Percentiles rank a stretch among this genome's conserved stretches.
These are phyloP conservation scores for Calephelis perditalis DNA, from an alignment of 2,888 invertebrate species.

Conservation along the genomic window DNA sequence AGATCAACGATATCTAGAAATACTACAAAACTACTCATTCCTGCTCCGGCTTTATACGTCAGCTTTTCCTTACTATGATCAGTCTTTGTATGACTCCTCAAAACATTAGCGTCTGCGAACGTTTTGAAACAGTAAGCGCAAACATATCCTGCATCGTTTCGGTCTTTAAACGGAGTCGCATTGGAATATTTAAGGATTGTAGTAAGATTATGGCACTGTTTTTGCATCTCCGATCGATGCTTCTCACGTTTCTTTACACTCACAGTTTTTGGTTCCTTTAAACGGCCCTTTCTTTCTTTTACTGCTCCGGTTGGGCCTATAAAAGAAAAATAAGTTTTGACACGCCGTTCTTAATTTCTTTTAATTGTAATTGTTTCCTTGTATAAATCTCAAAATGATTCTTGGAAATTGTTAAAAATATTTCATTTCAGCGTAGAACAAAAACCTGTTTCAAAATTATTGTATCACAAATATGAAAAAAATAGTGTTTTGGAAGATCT, in stretches of 20 bases:
- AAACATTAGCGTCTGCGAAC: slow-evolving; percentile 49
- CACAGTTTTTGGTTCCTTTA: slow-evolving; percentile 48
- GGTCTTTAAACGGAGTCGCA: slow-evolving; percentile 63
- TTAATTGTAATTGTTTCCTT: background rate
- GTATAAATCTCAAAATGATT: background rate
- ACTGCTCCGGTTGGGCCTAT: slow-evolving; percentile 63
- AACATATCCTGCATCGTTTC: slow-evolving; percentile 64
- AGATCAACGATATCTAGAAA: slow-evolving; percentile 63
- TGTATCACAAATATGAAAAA: no score
- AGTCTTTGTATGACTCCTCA: slow-evolving; percentile 52
- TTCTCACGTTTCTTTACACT: slow-evolving; percentile 42
- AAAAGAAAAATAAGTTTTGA: slow-evolving; percentile 72
- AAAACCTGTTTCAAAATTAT: no score
- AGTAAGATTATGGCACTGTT: slow-evolving; percentile 66
- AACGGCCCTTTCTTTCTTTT: slow-evolving; percentile 53
- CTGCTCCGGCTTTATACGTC: slow-evolving; percentile 58
- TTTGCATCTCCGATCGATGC: slow-evolving; percentile 59
- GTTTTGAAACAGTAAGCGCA: slow-evolving; percentile 68
- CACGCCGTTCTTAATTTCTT: slow-evolving; percentile 36
- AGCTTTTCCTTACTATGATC: slow-evolving; percentile 60
- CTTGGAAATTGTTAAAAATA: background rate
- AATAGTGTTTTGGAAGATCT: no score
- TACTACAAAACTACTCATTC: slow-evolving; percentile 61
- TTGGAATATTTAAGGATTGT: slow-evolving; percentile 61
- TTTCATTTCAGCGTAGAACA: background rate